Evolutionary conservation across 2,797 vertebrate species (phyloP), one percentile per base, ranked within the genome.

Genomic region (Bryconaethiops microstoma): DNA sequence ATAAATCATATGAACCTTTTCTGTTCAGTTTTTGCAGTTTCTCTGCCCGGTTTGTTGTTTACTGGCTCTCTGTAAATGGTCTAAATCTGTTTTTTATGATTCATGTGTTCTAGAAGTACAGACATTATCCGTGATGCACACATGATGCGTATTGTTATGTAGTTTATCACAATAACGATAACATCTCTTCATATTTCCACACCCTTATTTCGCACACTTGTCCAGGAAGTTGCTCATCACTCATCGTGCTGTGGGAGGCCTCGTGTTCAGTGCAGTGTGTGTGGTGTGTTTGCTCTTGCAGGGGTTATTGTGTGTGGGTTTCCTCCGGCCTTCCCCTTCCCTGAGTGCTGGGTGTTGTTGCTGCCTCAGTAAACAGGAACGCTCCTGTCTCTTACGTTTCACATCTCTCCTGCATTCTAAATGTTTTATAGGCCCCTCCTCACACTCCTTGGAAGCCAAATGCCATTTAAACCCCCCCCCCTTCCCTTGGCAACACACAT

Each of bases 331-430:
- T 89, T 86, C 87, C 79, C 63, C 54, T 72, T 77, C 85, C 86
- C 88, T 21, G 25, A 42, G 64, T 81, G 74, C 81, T 86, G 72
- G 70, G 50, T 48, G 88, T 89, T 90, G 89, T 90, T 90, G 88
- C 89, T 88, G 90, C 91, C 88, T 90, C 25, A 52, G 92, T 94
- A 93, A 94, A 94, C 93, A 93, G 92, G 88, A 91, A 91, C 92
- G 88, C 91, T 92, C 88, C 84, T 86, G 86, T 86, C 80, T 83
- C 69, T 82, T 71, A 78, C 19, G 76, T 85, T 76, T 84, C 74
- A 75, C 81, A 89, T 86, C 81, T 89, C 74, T 85, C 79, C 74
- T 81, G 79, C 79, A 83, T 74, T 87, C 79, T 92, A 88, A 90
- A 91, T 92, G 89, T 93, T 92, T 92, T 89, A 92, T 87, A 88